Percentiles rank a stretch among this genome's conserved stretches.
Conservation (phyloP, 2,113 vertebrate genomes). For the Semnornis frantzii region DNA sequence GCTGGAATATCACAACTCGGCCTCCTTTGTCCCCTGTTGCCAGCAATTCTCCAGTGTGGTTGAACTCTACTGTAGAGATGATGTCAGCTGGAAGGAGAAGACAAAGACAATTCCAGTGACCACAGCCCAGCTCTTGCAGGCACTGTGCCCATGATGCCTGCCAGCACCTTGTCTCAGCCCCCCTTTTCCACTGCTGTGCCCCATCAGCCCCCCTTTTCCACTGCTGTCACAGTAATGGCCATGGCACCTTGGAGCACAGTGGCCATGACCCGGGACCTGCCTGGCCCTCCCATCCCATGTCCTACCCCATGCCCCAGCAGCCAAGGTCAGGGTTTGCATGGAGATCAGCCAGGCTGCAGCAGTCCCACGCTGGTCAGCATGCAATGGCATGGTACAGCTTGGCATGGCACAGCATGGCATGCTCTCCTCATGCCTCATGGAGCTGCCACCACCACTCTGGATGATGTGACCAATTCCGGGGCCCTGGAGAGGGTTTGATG, state of each 20-base stretch:
- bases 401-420: fast-evolving
- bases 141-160: neutral
- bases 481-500: neutral
- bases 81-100: conserved; percentile 93
- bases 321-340: fast-evolving
- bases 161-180: neutral
- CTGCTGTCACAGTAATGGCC: neutral
- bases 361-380: no score
- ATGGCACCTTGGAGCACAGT: neutral
- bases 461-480: fast-evolving
- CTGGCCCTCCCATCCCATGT: neutral
- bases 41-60: conserved; percentile 97
- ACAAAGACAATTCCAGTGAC: conserved; percentile 78
- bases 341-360: neutral
- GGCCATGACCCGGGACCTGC: neutral
- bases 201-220: neutral
- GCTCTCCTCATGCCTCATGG: fast-evolving
- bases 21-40: conserved; percentile 99
- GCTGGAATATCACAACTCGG: conserved; percentile 98
- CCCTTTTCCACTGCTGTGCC: neutral
- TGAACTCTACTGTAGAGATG: conserved; percentile 99
- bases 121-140: conserved; percentile 52
- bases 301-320: fast-evolving
- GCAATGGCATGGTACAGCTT: neutral
- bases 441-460: fast-evolving